Conservation (phyloP, 2,888 invertebrate genomes). For the Prostheceraeus crozeri region DNA sequence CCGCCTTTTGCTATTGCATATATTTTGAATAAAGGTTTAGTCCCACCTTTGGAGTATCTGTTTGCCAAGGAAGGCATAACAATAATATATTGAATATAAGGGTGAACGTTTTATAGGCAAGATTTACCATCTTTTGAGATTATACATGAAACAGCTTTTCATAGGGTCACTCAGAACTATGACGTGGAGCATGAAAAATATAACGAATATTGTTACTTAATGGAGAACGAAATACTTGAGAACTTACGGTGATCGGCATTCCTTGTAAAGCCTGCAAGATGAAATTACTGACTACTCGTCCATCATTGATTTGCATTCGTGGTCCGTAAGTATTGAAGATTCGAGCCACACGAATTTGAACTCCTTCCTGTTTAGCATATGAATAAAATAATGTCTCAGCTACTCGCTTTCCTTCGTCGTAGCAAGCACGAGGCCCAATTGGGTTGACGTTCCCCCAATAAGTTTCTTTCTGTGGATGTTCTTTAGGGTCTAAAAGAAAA, state of each 20-base stretch:
- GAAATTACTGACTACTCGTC: slow-evolving; percentile 95
- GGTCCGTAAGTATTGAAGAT: slow-evolving; percentile 99
- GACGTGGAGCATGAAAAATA: too few relatives aligned
- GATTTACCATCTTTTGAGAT: too few relatives aligned
- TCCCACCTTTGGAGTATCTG: too few relatives aligned
- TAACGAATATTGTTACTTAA: too few relatives aligned
- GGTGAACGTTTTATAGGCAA: too few relatives aligned
- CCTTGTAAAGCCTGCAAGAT: slow-evolving; percentile 90
- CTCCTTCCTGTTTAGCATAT: slow-evolving; percentile 76
- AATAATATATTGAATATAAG: too few relatives aligned
- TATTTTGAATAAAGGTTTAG: too few relatives aligned
- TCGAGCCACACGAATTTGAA: slow-evolving; percentile 85
- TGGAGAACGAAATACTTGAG: too few relatives aligned
- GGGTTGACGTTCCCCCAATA: slow-evolving; percentile 99
- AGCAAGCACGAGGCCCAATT: slow-evolving; percentile 78
- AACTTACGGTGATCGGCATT: slow-evolving; percentile 78
- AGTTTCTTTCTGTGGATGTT: slow-evolving; percentile 92
- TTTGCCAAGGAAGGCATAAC: too few relatives aligned
- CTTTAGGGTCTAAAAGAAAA: slow-evolving; percentile 70
- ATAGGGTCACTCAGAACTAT: too few relatives aligned
- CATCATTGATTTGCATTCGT: slow-evolving; percentile 96
- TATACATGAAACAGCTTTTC: too few relatives aligned
- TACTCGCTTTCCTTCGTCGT: slow-evolving; percentile 97
- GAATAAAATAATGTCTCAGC: slow-evolving; percentile 91
- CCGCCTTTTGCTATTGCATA: too few relatives aligned